These are phyloP conservation scores for Penaeus vannamei DNA, from an alignment of 1,140 invertebrate species.

Conservation along the genomic window DNA sequence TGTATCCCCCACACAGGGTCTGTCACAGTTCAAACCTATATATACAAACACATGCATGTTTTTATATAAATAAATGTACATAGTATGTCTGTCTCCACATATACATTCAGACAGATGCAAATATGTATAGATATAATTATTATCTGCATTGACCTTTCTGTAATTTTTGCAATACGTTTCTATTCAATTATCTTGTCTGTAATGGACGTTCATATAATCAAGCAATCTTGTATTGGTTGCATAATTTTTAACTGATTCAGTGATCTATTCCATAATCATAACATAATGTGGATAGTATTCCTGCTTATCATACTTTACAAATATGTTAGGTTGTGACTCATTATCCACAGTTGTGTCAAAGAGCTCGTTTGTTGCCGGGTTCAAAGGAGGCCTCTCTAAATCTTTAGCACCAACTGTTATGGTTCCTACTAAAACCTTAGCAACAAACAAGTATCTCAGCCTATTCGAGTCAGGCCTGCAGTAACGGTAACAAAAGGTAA, in stretches of 20 bases:
- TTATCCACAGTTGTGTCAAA: constrained; percentile 1
- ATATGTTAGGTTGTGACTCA: background rate
- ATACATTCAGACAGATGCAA: background rate
- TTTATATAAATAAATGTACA: too few relatives aligned
- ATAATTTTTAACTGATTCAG: background rate
- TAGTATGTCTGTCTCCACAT: too few relatives aligned
- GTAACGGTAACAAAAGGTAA: background rate
- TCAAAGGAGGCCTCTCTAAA: background rate
- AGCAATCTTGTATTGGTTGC: background rate
- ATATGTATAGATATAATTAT: background rate
- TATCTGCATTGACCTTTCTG: background rate
- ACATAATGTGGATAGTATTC: constrained; percentile 62
- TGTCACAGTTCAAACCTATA: too few relatives aligned
- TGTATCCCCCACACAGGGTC: too few relatives aligned
- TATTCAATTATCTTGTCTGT: too few relatives aligned
- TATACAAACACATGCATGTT: too few relatives aligned
- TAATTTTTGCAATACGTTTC: background rate
- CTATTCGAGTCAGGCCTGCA: background rate
- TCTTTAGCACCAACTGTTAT: background rate
- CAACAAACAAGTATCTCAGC: background rate
- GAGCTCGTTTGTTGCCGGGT: background rate
- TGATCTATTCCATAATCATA: constrained; percentile 17
- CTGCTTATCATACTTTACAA: constrained; percentile 59
- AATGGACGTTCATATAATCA: too few relatives aligned
- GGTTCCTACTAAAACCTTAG: background rate